A percentile compares a stretch with the other conserved stretches of the same genome.
phyloP scores from a whole-genome alignment of 2,888 invertebrate species.

The Busseola fusca region DNA sequence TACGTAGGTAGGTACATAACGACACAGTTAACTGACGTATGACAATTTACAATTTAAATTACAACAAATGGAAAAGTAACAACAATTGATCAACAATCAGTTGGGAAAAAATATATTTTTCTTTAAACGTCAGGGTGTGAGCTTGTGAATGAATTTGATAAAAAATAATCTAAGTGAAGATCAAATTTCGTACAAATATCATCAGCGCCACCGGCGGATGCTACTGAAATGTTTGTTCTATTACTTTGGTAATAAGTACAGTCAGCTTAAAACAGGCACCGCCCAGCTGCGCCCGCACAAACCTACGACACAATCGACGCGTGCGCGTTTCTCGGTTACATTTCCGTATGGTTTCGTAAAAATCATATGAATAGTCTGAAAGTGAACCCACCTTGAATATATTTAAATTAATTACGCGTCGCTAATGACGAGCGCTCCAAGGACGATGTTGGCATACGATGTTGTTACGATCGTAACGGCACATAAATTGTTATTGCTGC shows the following conservation, averaged over 20 bases:
- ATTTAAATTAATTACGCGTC: slow-evolving; percentile 84
- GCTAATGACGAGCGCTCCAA: slow-evolving; percentile 78
- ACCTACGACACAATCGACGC: neutral
- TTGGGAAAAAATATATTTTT: neutral
- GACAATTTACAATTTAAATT: slow-evolving; percentile 49
- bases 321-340: slow-evolving; percentile 67
- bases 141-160: neutral
- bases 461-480: slow-evolving; percentile 78
- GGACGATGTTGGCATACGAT: slow-evolving; percentile 87
- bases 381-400: slow-evolving; percentile 80
- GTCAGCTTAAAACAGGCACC: slow-evolving; percentile 8
- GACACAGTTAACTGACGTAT: slow-evolving; percentile 27
- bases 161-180: neutral
- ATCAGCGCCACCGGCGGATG: neutral
- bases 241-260: neutral
- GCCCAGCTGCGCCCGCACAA: neutral
- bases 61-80: slow-evolving; percentile 12
- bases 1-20: neutral
- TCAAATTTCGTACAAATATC: neutral
- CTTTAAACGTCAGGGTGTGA: neutral
- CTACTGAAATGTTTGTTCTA: neutral
- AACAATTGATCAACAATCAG: slow-evolving; percentile 16
- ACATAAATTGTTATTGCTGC: slow-evolving; percentile 70
- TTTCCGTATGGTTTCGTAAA: slow-evolving; percentile 79
- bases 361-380: slow-evolving; percentile 80